Evolutionary conservation across 2,113 vertebrate species (phyloP).

Genomic region (Patagioenas fasciata): DNA sequence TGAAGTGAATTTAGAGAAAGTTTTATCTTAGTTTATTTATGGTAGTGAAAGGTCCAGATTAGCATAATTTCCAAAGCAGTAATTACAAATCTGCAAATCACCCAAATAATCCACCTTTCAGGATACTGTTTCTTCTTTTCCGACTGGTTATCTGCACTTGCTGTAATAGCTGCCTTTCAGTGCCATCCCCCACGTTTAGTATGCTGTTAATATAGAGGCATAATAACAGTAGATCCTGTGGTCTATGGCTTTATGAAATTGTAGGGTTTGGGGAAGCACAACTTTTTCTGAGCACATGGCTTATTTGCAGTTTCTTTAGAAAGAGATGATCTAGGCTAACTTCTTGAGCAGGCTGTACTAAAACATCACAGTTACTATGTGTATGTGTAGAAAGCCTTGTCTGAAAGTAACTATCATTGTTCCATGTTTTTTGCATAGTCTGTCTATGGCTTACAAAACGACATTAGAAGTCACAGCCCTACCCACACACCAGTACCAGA

Average conservation of each 20-base stretch:
- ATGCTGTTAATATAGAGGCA: background rate
- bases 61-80: background rate
- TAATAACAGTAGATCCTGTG: background rate
- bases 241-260: background rate
- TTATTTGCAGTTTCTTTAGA: background rate
- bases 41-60: background rate
- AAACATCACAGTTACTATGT: background rate
- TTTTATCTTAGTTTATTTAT: background rate
- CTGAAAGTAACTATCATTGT: constrained; percentile 14
- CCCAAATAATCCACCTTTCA: background rate
- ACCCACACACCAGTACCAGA: constrained; percentile 91
- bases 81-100: background rate
- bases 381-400: background rate
- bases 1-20: background rate
- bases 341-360: background rate
- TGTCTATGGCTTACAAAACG: constrained; percentile 96
- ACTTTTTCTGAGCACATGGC: background rate
- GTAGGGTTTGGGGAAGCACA: background rate
- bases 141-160: background rate
- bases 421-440: constrained; percentile 76
- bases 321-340: background rate
- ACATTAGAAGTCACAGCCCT: constrained; percentile 92
- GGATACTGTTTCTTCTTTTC: background rate
- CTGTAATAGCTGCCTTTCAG: background rate
- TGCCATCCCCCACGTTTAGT: background rate